These are phyloP conservation scores for Cliona cf. orientalis DNA, from an alignment of 37 sponge, comb jelly and placozoan genomes.

Conservation along the genomic window DNA sequence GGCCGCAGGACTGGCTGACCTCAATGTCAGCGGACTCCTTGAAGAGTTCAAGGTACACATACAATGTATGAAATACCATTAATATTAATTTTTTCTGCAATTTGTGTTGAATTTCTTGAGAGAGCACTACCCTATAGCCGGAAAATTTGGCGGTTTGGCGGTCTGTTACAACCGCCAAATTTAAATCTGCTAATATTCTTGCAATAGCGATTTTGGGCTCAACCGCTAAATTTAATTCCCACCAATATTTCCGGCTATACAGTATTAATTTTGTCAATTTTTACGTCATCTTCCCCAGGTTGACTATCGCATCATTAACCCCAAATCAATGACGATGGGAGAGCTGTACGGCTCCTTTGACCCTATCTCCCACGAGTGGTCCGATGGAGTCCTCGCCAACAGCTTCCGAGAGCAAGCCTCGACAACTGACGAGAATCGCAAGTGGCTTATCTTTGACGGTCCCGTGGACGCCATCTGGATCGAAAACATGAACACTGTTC, in stretches of 20 bases:
- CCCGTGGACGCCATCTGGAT: slow-evolving; percentile 99
- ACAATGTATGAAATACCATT: too few species aligned
- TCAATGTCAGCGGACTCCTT: slow-evolving; percentile 85
- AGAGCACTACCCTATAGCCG: not conserved
- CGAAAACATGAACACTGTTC: slow-evolving; percentile 99
- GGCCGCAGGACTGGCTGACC: slow-evolving; percentile 88
- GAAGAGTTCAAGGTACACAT: slow-evolving; percentile 85
- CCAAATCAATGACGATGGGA: slow-evolving; percentile 95
- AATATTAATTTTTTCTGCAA: too few species aligned
- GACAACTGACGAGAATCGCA: slow-evolving; percentile 82
- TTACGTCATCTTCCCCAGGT: slow-evolving; percentile 22
- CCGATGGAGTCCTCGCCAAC: slow-evolving; percentile 96
- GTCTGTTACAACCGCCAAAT: too few species aligned
- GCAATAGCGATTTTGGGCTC: too few species aligned
- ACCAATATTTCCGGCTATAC: not conserved
- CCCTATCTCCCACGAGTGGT: slow-evolving; percentile 98
- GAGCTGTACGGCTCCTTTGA: slow-evolving; percentile 97
- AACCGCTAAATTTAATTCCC: not conserved
- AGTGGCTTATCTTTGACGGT: slow-evolving; percentile 99
- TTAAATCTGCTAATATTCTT: too few species aligned
- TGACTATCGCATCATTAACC: slow-evolving; percentile 87
- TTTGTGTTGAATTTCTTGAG: too few species aligned
- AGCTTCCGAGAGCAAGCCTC: slow-evolving; percentile 96
- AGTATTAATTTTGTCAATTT: not conserved
- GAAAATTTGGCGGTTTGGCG: too few species aligned